phyloP scores from a whole-genome alignment of 2,113 vertebrate genomes.

The Callorhinus ursinus region DNA sequence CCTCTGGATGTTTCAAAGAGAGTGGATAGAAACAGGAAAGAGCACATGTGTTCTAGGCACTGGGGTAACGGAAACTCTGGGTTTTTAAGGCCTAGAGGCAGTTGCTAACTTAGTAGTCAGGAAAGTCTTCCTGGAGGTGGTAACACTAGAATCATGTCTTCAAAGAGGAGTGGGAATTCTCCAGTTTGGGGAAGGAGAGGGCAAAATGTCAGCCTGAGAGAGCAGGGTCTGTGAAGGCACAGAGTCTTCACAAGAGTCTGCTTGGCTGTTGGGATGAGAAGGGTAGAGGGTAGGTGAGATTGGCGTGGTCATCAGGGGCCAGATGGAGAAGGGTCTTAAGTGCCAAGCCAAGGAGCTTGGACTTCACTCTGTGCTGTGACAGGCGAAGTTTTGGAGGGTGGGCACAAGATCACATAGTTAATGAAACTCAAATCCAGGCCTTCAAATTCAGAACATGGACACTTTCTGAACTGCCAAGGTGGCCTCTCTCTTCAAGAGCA shows the following conservation, averaged over 20 bases:
- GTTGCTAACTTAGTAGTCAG: not conserved
- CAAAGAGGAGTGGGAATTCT: not conserved
- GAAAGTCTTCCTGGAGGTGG: not conserved
- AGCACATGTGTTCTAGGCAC: not conserved
- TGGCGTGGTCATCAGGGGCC: not conserved
- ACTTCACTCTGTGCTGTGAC: not conserved
- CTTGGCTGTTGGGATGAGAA: not conserved
- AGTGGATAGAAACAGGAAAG: not conserved
- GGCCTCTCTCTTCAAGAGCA: not conserved
- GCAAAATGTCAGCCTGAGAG: not conserved
- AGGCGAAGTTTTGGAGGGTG: not conserved
- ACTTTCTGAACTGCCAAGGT: not conserved
- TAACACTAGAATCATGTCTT: not conserved
- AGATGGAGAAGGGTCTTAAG: not conserved
- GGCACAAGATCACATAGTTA: not conserved
- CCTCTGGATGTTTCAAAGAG: not conserved
- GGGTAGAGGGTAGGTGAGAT: not conserved
- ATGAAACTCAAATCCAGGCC: not conserved
- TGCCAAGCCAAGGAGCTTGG: not conserved
- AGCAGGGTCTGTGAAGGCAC: not conserved
- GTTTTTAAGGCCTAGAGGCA: not conserved
- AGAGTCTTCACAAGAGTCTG: not conserved
- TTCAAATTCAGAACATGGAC: not conserved
- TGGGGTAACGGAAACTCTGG: not conserved
- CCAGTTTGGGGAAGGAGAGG: not conserved